These are phyloP conservation scores for Tupaia chinensis DNA, from an alignment of 2,113 vertebrate species.

Conservation along the genomic window DNA sequence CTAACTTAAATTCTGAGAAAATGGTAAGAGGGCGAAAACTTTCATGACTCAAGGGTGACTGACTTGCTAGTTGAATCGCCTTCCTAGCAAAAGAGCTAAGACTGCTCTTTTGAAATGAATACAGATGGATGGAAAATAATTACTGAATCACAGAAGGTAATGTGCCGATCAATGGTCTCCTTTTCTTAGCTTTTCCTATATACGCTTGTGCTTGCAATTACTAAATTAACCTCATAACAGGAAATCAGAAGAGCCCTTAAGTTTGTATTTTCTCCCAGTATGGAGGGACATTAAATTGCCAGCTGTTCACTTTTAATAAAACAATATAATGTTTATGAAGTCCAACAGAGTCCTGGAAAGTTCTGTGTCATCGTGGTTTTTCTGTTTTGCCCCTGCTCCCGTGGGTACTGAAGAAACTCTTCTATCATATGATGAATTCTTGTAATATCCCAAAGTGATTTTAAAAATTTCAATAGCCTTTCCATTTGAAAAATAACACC, in stretches of 20 bases:
- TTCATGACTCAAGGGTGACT: not conserved
- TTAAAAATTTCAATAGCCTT: conserved; percentile 40
- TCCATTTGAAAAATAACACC: conserved; percentile 53
- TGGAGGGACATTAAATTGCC: conserved; percentile 14
- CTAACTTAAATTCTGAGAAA: not conserved
- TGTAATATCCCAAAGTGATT: conserved; percentile 49
- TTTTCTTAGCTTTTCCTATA: conserved; percentile 45
- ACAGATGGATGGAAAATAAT: not conserved
- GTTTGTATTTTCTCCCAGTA: conserved; percentile 4
- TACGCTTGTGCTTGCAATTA: conserved; percentile 35
- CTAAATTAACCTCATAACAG: conserved; percentile 60
- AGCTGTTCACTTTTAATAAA: conserved; percentile 73
- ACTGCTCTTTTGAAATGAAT: not conserved
- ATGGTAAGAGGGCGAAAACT: not conserved
- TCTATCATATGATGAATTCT: not conserved
- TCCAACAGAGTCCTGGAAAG: conserved; percentile 45
- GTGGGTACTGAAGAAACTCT: not conserved
- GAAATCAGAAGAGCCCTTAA: conserved; percentile 57
- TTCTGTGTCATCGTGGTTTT: not conserved
- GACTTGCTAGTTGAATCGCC: not conserved
- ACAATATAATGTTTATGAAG: conserved; percentile 22
- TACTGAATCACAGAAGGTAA: conserved; percentile 29
- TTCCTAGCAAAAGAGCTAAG: conserved; percentile 20
- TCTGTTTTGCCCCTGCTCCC: not conserved
- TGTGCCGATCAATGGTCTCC: not conserved